phyloP scores from a whole-genome alignment of 92 coral and sea anemone genomes.

The Epizoanthus scotinus region DNA sequence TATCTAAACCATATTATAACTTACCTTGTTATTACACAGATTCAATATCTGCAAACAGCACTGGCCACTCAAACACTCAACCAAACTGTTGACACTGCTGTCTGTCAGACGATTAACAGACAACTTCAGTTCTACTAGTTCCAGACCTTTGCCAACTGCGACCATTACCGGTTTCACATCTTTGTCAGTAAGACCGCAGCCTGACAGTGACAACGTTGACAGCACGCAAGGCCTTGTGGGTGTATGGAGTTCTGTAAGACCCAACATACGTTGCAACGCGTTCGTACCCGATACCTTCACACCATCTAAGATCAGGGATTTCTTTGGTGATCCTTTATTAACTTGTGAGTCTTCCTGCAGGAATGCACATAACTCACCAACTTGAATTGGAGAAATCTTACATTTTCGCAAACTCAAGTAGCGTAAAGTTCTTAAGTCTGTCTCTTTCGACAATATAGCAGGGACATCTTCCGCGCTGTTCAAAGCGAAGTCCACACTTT shows the following conservation, averaged over 20 bases:
- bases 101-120: slow-evolving; percentile 71
- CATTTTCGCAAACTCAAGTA: slow-evolving; percentile 50
- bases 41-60: slow-evolving; percentile 55
- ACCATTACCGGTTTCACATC: slow-evolving; percentile 60
- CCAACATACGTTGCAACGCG: slow-evolving; percentile 59
- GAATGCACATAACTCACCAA: slow-evolving; percentile 48
- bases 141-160: slow-evolving; percentile 54
- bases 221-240: slow-evolving; percentile 58
- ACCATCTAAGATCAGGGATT: slow-evolving; percentile 62
- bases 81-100: slow-evolving; percentile 50
- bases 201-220: slow-evolving; percentile 55
- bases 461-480: slow-evolving; percentile 57
- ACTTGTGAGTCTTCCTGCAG: slow-evolving; percentile 20
- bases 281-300: slow-evolving; percentile 70
- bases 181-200: slow-evolving; percentile 67
- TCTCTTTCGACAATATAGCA: slow-evolving; percentile 25
- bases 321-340: slow-evolving; percentile 10
- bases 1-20: too few relatives aligned
- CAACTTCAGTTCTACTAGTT: slow-evolving; percentile 45
- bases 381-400: slow-evolving; percentile 48
- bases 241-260: slow-evolving; percentile 46
- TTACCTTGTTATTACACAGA: slow-evolving; percentile 66
- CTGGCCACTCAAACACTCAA: slow-evolving; percentile 47
- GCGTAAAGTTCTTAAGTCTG: slow-evolving; percentile 42
- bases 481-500: slow-evolving; percentile 55